Evolutionary conservation across 2,113 vertebrate species (phyloP).

Genomic region (Sitta europaea): DNA sequence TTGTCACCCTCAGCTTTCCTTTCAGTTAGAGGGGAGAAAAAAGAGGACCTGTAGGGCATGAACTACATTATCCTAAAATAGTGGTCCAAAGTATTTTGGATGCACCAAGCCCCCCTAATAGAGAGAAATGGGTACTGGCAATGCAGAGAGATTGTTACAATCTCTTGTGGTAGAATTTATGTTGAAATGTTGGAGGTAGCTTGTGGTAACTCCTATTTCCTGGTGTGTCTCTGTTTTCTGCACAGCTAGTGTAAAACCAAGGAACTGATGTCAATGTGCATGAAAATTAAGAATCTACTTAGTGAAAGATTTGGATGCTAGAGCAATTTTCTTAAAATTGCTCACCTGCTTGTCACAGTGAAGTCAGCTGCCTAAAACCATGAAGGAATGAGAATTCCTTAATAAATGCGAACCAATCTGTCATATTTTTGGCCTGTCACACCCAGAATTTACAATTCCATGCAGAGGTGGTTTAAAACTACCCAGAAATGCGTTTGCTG

Average conservation of each 20-base stretch:
- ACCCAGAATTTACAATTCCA: not conserved
- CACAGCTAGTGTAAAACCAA: not conserved
- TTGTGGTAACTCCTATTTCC: not conserved
- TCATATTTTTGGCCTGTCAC: constrained; percentile 38
- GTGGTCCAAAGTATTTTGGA: not conserved
- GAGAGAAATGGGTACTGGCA: not conserved
- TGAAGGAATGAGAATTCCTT: not conserved
- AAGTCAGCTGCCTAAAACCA: not conserved
- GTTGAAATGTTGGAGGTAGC: not conserved
- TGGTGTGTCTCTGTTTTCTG: not conserved
- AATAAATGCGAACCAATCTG: not conserved
- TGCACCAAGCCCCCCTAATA: not conserved
- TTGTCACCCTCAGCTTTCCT: not conserved
- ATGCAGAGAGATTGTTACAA: not conserved
- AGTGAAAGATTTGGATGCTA: not conserved
- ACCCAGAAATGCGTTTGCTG: constrained; percentile 2
- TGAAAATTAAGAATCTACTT: not conserved
- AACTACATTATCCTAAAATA: not conserved
- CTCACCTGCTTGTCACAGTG: not conserved
- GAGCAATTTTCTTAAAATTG: not conserved
- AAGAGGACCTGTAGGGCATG: not conserved
- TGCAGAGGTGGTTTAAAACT: constrained; percentile 17
- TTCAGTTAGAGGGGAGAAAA: not conserved
- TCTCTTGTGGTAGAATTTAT: not conserved
- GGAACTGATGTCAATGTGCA: not conserved